These are phyloP conservation scores for Caenorhabditis macrosperma DNA, from an alignment of 2,888 invertebrate genomes.

Conservation along the genomic window DNA sequence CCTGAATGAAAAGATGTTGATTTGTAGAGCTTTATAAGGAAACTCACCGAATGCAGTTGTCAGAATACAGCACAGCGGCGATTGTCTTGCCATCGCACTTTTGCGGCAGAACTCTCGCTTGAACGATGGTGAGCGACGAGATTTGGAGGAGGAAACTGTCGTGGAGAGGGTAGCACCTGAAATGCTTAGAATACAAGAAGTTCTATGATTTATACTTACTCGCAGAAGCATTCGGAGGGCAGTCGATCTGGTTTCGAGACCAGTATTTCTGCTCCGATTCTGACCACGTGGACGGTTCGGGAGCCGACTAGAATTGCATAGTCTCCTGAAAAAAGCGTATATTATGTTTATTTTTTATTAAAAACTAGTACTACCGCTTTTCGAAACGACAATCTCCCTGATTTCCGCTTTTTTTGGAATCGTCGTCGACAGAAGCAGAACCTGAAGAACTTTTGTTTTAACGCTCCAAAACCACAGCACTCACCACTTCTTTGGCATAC, in stretches of 20 bases:
- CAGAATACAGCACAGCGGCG: constrained; percentile 35
- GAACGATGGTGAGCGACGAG: neutral
- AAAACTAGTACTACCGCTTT: constrained; percentile 14
- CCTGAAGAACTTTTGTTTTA: constrained; percentile 6
- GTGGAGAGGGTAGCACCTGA: constrained; percentile 46
- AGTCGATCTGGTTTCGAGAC: constrained; percentile 24
- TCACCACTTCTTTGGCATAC: constrained; percentile 50
- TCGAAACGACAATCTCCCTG: constrained; percentile 28
- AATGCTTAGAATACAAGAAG: neutral
- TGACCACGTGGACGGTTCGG: constrained; percentile 12
- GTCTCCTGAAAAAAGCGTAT: constrained; percentile 13
- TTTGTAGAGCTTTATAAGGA: neutral
- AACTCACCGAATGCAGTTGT: constrained; percentile 36
- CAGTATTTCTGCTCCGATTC: constrained; percentile 46
- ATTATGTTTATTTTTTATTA: neutral
- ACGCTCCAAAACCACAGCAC: neutral
- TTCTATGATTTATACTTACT: constrained; percentile 11
- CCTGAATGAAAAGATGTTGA: constrained; percentile 8
- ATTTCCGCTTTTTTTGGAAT: constrained; percentile 26
- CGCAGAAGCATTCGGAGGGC: constrained; percentile 36
- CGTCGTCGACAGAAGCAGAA: constrained; percentile 22
- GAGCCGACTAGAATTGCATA: constrained; percentile 27
- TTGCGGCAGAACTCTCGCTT: constrained; percentile 19
- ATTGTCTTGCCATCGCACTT: constrained; percentile 24
- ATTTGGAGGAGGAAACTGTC: constrained; percentile 48